Evolutionary conservation across 2,888 invertebrate genomes (phyloP).

Genomic region (Amphipyra tragopoginis): DNA sequence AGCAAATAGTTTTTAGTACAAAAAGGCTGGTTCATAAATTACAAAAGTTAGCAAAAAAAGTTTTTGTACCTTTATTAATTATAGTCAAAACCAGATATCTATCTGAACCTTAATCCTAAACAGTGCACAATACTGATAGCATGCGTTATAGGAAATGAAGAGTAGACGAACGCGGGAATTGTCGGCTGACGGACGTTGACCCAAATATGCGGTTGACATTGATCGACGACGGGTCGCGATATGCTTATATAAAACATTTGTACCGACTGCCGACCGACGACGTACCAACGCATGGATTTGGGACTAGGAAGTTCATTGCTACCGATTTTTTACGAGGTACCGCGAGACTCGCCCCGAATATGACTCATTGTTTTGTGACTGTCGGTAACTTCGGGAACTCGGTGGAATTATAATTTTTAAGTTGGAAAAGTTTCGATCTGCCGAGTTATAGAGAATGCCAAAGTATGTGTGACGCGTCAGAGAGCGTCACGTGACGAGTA

Average conservation of each 20-base stretch:
- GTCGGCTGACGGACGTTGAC: constrained; percentile 85
- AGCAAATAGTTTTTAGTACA: constrained; percentile 1
- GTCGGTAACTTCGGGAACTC: constrained; percentile 36
- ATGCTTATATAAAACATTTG: constrained; percentile 81
- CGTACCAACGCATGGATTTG: constrained; percentile 73
- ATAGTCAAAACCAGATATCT: background rate
- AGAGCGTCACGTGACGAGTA: constrained; percentile 69
- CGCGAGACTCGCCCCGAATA: constrained; percentile 72
- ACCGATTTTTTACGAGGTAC: constrained; percentile 77
- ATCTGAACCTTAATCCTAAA: constrained; percentile 29
- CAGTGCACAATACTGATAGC: constrained; percentile 65
- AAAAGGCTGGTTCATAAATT: background rate
- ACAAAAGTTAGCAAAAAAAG: too few relatives aligned
- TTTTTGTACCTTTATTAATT: too few relatives aligned
- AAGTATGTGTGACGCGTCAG: constrained; percentile 55
- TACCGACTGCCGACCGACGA: constrained; percentile 58
- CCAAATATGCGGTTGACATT: constrained; percentile 89
- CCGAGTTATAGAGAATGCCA: background rate
- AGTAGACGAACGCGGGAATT: constrained; percentile 82
- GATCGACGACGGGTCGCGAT: constrained; percentile 86
- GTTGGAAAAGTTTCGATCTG: constrained; percentile 14
- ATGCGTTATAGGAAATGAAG: constrained; percentile 80
- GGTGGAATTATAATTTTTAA: constrained; percentile 18
- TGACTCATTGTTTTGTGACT: constrained; percentile 71
- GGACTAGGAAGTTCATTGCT: constrained; percentile 84